These are phyloP conservation scores for Yponomeuta malinellus DNA, from an alignment of 2,888 invertebrate genomes.

Conservation along the genomic window DNA sequence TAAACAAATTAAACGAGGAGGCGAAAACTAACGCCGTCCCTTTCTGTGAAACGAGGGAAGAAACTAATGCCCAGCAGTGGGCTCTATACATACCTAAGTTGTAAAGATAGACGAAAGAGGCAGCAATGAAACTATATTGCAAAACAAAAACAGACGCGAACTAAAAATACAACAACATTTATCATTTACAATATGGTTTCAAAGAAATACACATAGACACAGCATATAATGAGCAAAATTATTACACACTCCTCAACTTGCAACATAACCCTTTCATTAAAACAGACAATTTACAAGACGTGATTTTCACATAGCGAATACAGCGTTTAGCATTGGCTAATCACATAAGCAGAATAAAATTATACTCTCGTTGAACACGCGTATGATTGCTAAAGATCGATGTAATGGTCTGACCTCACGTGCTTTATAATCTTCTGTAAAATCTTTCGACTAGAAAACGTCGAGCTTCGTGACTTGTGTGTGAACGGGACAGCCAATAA, in stretches of 20 bases:
- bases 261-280: background rate
- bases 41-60: no score
- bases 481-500: background rate
- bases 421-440: constrained; percentile 4
- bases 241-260: background rate
- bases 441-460: constrained; percentile 6
- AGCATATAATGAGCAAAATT: background rate
- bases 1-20: no score
- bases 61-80: no score
- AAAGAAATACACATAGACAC: no score
- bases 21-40: no score
- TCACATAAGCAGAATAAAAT: constrained; percentile 10
- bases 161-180: no score
- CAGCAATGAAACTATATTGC: no score
- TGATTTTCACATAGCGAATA: background rate
- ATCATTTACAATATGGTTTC: no score
- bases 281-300: background rate
- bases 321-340: constrained; percentile 5
- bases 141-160: no score
- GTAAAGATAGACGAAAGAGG: no score
- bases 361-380: constrained; percentile 9
- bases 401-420: constrained; percentile 14
- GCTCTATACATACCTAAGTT: no score
- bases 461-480: background rate
- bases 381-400: constrained; percentile 13